phyloP scores from a whole-genome alignment of 2,888 invertebrate species.

The Yponomeuta cagnagella region DNA sequence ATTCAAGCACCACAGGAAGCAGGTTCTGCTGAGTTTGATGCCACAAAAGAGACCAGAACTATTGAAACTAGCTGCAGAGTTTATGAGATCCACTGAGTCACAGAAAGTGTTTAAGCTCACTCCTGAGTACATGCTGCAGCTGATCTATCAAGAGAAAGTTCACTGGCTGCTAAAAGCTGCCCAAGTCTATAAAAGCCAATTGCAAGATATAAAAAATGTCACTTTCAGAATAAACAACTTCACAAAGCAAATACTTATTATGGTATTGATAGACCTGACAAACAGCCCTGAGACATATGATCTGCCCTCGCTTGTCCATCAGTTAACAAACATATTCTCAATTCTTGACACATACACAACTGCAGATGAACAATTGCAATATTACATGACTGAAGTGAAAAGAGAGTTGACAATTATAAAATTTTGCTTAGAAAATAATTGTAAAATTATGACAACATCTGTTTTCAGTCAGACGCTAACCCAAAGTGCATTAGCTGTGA shows the following conservation, averaged over 20 bases:
- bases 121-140: conserved; percentile 67
- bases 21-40: conserved; percentile 59
- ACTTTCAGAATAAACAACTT: conserved; percentile 69
- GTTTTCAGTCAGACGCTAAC: conserved; percentile 63
- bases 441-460: conserved; percentile 68
- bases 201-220: conserved; percentile 64
- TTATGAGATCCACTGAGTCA: conserved; percentile 57
- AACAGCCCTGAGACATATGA: conserved; percentile 67
- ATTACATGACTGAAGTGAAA: conserved; percentile 68
- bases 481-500: conserved; percentile 66
- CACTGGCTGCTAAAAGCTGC: conserved; percentile 70
- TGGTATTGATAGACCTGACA: conserved; percentile 67
- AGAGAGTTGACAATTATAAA: conserved; percentile 67
- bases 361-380: conserved; percentile 58
- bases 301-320: conserved; percentile 58
- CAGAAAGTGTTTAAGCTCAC: conserved; percentile 63
- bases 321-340: conserved; percentile 65
- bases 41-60: conserved; percentile 55
- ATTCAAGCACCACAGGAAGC: conserved; percentile 59
- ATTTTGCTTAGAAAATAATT: conserved; percentile 68
- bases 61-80: conserved; percentile 44
- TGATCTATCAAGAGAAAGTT: conserved; percentile 65
- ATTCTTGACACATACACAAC: conserved; percentile 63
- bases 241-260: conserved; percentile 67
- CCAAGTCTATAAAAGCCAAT: conserved; percentile 58